A percentile compares a stretch with the other conserved stretches of the same genome.
phyloP scores from a whole-genome alignment of 2,797 vertebrate species.

The Danio albolineatus region DNA sequence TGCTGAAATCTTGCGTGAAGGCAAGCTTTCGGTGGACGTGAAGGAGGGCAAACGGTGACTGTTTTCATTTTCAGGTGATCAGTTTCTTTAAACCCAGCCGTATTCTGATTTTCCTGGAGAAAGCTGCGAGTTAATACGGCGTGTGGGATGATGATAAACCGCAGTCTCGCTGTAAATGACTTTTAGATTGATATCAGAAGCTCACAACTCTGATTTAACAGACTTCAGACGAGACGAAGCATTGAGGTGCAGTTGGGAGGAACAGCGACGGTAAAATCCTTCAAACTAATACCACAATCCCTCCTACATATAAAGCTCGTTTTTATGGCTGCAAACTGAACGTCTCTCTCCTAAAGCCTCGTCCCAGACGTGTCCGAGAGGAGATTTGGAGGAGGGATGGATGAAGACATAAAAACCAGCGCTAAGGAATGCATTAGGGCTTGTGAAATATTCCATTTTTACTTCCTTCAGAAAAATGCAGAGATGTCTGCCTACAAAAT shows the following conservation, averaged over 20 bases:
- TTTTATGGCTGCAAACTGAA: conserved; percentile 42
- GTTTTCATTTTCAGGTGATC: not conserved
- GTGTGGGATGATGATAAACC: conserved; percentile 6
- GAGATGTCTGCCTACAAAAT: conserved; percentile 18
- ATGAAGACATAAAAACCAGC: conserved; percentile 14
- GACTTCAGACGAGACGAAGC: conserved; percentile 13
- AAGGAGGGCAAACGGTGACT: not conserved
- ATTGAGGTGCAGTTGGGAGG: conserved; percentile 1
- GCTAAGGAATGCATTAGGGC: conserved; percentile 21
- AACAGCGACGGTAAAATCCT: conserved; percentile 37
- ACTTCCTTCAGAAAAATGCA: conserved; percentile 35
- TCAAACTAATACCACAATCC: conserved; percentile 15
- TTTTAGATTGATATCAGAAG: conserved; percentile 41
- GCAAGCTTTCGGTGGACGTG: too few relatives aligned
- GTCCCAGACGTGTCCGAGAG: conserved; percentile 12
- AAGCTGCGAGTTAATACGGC: not conserved
- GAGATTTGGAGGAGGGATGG: conserved; percentile 2
- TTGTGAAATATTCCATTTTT: conserved; percentile 40
- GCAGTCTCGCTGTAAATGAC: conserved; percentile 31
- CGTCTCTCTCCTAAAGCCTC: conserved; percentile 11
- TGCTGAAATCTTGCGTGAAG: too few relatives aligned
- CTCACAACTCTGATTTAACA: conserved; percentile 33
- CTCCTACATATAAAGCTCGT: not conserved
- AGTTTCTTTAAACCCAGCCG: not conserved
- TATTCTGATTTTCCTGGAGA: conserved; percentile 24